Conservation (phyloP, 2,113 vertebrate genomes). For the Chaetodon trifascialis region DNA sequence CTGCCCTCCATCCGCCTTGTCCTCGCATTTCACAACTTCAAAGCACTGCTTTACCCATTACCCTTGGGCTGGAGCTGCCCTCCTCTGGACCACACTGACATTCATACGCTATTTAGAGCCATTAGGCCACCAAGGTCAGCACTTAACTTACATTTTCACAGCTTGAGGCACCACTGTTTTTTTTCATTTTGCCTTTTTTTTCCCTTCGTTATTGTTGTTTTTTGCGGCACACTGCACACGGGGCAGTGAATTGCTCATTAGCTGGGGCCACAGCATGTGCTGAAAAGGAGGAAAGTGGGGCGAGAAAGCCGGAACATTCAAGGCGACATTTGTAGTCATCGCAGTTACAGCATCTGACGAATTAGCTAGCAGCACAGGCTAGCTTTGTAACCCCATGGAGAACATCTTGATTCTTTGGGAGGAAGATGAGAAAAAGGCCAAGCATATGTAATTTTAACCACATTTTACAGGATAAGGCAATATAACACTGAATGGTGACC, state of each 20-base stretch:
- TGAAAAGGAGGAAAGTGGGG: background rate
- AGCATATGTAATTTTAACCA: conserved; percentile 39
- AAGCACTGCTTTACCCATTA: conserved; percentile 58
- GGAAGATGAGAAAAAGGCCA: conserved; percentile 31
- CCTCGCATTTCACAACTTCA: conserved; percentile 59
- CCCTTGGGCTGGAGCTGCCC: conserved; percentile 65
- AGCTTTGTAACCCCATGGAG: conserved; percentile 31
- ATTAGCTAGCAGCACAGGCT: conserved; percentile 47
- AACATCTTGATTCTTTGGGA: conserved; percentile 52
- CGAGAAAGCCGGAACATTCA: conserved; percentile 38
- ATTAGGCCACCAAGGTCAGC: conserved; percentile 78
- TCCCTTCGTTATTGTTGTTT: conserved; percentile 47
- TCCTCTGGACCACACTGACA: conserved; percentile 68
- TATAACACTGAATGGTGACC: background rate
- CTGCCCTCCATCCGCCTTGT: conserved; percentile 1
- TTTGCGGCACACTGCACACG: conserved; percentile 41
- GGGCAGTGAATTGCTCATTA: conserved; percentile 55
- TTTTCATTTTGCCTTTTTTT: conserved; percentile 1
- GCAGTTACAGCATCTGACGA: conserved; percentile 53
- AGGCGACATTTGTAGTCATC: conserved; percentile 54
- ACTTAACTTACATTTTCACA: conserved; percentile 76
- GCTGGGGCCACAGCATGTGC: conserved; percentile 16
- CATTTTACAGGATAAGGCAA: conserved; percentile 14
- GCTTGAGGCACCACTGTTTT: conserved; percentile 60
- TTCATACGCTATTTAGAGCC: conserved; percentile 75